Evolutionary conservation across 2,797 vertebrate genomes (phyloP), one percentile per base, ranked within the genome.

Genomic region (Melanotaenia pygmaea): DNA sequence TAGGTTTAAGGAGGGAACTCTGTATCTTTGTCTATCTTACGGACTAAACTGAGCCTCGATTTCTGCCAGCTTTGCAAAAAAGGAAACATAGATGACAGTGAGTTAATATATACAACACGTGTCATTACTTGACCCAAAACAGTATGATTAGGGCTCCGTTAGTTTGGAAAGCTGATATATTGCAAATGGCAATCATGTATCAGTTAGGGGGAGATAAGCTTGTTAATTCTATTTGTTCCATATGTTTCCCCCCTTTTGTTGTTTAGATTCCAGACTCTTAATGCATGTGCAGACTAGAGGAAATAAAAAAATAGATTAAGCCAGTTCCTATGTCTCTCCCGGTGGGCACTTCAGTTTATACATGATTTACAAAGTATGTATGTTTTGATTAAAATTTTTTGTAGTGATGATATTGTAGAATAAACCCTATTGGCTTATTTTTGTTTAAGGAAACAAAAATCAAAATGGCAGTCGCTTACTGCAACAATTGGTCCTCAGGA

Each of bases 131-230:
- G 85, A 93, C 92, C 89, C 87, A 90, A 92, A 93, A 92, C 88
- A 88, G 87, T 92, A 91, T 85, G 73, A 86, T 90, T 90, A 86
- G 90, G 90, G 86, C 90, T 93, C 88, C 74, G 83, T 92, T 87
- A 82, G 86, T 72, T 86, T 89, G 84, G 80, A 85, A 92, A 86
- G 88, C 85, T 92, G 89, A 91, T 90, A 67, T 92, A 89, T 91
- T 95, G 94, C 94, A 94, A 91, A 94, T 88, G 94, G 94, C 95
- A 95, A 95, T 95, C 94, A 94, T 74, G 78, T 89, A 89, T 90
- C 88, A 86, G 82, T 91, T 91, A 79, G 86, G 71, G 66, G 78
- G 86, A 78, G 79, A 74, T 82, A 72, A 89, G 81, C 74, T 63
- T 76, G 78, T 85, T 85, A 70, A 61, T 77, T 87, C 40, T 90